Conservation (phyloP, 2,888 invertebrate species). For the Euzophera pinguis region DNA sequence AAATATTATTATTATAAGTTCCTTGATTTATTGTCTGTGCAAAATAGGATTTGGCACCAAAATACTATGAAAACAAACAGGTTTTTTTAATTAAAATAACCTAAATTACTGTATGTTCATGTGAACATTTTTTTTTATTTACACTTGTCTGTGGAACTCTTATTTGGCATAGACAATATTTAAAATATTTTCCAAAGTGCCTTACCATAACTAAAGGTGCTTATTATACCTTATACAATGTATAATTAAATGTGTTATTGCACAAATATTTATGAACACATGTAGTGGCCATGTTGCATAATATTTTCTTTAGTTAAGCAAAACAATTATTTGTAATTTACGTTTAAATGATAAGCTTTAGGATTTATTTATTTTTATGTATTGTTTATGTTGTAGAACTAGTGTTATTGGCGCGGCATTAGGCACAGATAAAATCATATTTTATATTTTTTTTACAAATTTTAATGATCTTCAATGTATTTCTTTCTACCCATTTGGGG, state of each 20-base stretch:
- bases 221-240: slow-evolving; percentile 26
- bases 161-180: too few species aligned
- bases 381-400: slow-evolving; percentile 48
- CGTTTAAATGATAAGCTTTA: slow-evolving; percentile 28
- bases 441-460: not conserved
- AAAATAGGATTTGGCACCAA: not conserved
- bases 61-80: too few species aligned
- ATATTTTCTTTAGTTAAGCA: slow-evolving; percentile 21
- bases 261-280: slow-evolving; percentile 28
- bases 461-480: too few species aligned
- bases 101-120: too few species aligned
- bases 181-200: slow-evolving; percentile 25
- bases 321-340: slow-evolving; percentile 24
- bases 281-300: slow-evolving; percentile 14
- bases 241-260: slow-evolving; percentile 21
- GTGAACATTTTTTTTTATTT: too few species aligned
- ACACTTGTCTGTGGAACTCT: not conserved
- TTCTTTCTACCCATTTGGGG: too few species aligned
- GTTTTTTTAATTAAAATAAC: too few species aligned
- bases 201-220: slow-evolving; percentile 44
- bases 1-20: not conserved
- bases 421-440: not conserved
- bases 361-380: slow-evolving; percentile 52
- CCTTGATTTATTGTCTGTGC: not conserved
- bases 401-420: not conserved